A percentile compares a stretch with the other conserved stretches of the same genome.
Conservation (phyloP, 2,797 vertebrate species). For the Emys orbicularis region DNA sequence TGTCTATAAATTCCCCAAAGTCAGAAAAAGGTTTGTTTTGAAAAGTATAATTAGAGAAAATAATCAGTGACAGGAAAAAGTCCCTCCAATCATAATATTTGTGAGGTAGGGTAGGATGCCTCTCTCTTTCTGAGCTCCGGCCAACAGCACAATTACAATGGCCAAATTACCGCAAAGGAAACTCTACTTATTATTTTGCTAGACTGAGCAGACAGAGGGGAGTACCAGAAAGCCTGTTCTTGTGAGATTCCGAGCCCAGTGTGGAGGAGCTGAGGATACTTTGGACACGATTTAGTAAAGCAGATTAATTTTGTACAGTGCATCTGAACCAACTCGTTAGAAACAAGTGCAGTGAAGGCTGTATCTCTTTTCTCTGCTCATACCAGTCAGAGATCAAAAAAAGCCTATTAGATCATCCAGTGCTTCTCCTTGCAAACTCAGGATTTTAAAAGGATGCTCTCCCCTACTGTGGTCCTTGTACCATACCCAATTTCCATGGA, state of each 20-base stretch:
- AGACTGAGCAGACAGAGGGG: background rate
- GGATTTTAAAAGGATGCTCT: background rate
- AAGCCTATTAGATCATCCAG: accelerated
- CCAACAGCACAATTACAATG: accelerated
- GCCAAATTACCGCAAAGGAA: accelerated
- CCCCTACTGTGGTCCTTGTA: background rate
- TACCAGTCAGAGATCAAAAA: background rate
- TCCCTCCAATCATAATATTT: too few relatives aligned
- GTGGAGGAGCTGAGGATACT: background rate
- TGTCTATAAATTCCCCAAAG: background rate
- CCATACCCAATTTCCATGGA: background rate
- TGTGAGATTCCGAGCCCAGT: accelerated
- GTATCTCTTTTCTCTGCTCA: background rate
- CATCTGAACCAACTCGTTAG: accelerated
- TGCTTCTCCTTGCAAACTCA: accelerated
- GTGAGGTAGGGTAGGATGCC: accelerated
- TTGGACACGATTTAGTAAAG: accelerated
- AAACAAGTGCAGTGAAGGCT: background rate
- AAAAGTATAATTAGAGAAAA: too few relatives aligned
- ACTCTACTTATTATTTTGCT: background rate
- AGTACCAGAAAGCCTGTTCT: background rate
- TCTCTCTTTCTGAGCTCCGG: background rate
- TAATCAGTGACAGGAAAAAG: too few relatives aligned
- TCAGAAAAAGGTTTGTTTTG: too few relatives aligned
- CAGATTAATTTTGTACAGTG: background rate